Percentiles rank a stretch among this genome's conserved stretches.
Evolutionary conservation across 2,888 invertebrate species (phyloP).

Genomic region (Lochmaea capreae): DNA sequence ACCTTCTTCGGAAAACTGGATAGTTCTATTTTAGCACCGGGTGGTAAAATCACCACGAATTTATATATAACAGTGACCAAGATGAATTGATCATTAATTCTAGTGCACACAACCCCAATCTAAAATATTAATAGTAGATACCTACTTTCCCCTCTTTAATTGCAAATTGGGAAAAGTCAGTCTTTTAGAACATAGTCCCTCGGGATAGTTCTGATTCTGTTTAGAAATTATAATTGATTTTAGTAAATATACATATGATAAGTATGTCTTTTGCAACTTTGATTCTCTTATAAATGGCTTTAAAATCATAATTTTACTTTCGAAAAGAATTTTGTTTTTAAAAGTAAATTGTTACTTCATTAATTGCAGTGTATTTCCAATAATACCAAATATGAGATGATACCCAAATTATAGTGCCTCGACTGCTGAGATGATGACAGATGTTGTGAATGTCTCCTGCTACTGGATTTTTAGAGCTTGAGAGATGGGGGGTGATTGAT

Average conservation of each 20-base stretch:
- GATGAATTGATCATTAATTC: conserved; percentile 29
- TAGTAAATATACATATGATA: not conserved
- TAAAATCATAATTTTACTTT: too few species aligned
- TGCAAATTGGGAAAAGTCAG: not conserved
- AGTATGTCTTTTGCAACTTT: too few species aligned
- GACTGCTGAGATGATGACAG: too few species aligned
- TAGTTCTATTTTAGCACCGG: conserved; percentile 15
- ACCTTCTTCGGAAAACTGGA: conserved; percentile 12
- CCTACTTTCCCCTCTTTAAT: conserved; percentile 11
- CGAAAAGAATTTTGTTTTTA: too few species aligned
- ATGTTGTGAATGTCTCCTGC: too few species aligned
- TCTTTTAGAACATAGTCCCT: not conserved
- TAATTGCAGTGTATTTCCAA: too few species aligned
- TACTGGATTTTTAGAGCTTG: too few species aligned
- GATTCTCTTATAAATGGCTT: too few species aligned
- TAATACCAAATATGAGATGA: too few species aligned
- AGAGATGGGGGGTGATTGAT: too few species aligned
- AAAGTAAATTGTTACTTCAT: too few species aligned
- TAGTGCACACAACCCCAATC: conserved; percentile 25
- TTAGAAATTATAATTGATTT: not conserved
- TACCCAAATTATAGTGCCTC: too few species aligned
- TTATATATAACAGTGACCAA: conserved; percentile 20
- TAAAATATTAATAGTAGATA: conserved; percentile 19
- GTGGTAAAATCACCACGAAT: conserved; percentile 1
- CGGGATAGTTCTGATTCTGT: not conserved